Base-by-base conservation (phyloP, 2,113 vertebrate species). In the Leuciscus idus region DNA sequence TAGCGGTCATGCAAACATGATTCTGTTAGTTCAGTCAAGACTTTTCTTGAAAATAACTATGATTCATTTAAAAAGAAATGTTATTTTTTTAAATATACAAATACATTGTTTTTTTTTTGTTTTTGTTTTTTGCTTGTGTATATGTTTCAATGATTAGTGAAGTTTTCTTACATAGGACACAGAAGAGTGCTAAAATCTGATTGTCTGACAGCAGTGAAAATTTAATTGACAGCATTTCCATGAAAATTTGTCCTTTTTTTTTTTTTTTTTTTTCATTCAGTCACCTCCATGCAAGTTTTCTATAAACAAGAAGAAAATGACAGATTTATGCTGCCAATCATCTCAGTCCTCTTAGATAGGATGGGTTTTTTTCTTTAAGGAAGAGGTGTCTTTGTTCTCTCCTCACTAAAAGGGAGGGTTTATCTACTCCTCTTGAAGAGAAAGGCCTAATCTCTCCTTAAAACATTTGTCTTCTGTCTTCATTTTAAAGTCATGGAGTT, bases 401-500 rank as follows among this genome's bases (percentile, higher is more conserved):
- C 48, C 43, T 55, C 33, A n/a, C 23, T 84, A 19, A 57, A 84
- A 74, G 0, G 30, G 21, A 73, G 50, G 30, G 48, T 73, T 73
- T 73, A 73, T 84, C 81, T 26, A 73, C 21, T 52, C 19, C 59
- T 64, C 57, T 52, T 12, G 28, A 72, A 26, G 52, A 57, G 33
- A 73, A 17, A 73, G 82, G 30, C 30, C 68, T 73, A 73, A 74
- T 84, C 66, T 73, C 19, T 74, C 66, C 23, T 36, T 73, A 57
- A 83, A 84, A 59, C 82, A 84, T 73, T 84, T 10, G 28, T 84
- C 50, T 84, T 73, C 21, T 39, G 33, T 43, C 82, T 57, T 84
- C 48, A 74, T 57, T 55, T 77, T 84, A 73, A 84, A 73, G 66
- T 84, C 82, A 84, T 39, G 33, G 66, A 39, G 68, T 74, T 84